Conservation (phyloP, 2,888 invertebrate genomes). For the Ophioninae sp. region DNA sequence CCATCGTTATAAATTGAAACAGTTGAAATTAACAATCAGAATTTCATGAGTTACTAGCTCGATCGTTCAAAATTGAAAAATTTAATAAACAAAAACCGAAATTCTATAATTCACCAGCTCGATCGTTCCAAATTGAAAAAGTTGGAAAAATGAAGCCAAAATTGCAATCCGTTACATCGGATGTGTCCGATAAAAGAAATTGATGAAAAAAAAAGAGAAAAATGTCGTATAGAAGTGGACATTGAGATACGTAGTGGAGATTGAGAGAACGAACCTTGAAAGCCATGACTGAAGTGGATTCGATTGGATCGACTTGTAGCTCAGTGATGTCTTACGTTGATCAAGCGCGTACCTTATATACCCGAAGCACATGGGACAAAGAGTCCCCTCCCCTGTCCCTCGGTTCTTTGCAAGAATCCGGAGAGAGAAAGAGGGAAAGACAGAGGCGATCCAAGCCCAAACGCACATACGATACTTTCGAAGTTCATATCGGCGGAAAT, state of each 20-base stretch:
- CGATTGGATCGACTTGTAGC: conserved; percentile 75
- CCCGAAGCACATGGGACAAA: conserved; percentile 64
- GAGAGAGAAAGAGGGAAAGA: conserved; percentile 8
- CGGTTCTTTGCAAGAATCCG: conserved; percentile 23
- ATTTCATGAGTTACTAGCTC: too few species aligned
- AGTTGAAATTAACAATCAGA: not conserved
- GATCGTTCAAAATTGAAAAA: too few species aligned
- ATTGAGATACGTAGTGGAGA: not conserved
- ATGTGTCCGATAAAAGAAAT: too few species aligned
- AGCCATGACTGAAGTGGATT: conserved; percentile 76
- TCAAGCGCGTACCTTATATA: conserved; percentile 76
- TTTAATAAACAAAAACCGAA: too few species aligned
- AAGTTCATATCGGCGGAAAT: conserved; percentile 58
- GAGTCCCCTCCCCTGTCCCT: conserved; percentile 61
- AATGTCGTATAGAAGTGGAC: not conserved
- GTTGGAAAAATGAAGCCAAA: not conserved
- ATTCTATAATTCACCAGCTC: not conserved
- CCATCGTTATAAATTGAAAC: not conserved
- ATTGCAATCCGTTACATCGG: too few species aligned
- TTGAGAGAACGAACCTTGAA: conserved; percentile 77
- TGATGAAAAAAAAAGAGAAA: too few species aligned
- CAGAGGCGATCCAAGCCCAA: not conserved
- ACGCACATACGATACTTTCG: conserved; percentile 60
- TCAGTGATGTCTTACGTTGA: conserved; percentile 76
- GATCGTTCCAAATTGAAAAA: not conserved